These are phyloP conservation scores for Coreoperca whiteheadi DNA, from an alignment of 2,113 vertebrate species.

Conservation along the genomic window DNA sequence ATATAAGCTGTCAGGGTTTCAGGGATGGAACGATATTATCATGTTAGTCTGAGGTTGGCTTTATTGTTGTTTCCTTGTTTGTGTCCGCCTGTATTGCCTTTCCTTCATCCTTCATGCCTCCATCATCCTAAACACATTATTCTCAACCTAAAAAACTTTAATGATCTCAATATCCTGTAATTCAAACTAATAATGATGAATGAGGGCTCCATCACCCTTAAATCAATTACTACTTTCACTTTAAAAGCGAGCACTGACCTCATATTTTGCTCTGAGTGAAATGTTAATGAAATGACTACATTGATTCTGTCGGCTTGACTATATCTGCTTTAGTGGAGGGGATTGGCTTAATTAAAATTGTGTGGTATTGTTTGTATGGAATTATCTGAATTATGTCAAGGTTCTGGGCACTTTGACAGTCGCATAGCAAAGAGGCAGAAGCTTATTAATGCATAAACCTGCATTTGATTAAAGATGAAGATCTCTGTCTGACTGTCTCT, in stretches of 20 bases:
- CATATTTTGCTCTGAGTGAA: background rate
- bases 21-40: too few relatives aligned
- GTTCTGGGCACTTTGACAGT: background rate
- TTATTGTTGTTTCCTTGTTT: too few relatives aligned
- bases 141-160: background rate
- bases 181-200: constrained; percentile 1
- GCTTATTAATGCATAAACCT: background rate
- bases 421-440: background rate
- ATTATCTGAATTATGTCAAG: background rate
- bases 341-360: background rate
- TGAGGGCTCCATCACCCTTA: background rate
- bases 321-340: background rate
- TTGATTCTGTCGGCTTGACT: background rate
- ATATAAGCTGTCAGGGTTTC: too few relatives aligned
- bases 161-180: background rate
- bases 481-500: background rate
- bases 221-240: background rate
- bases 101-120: background rate
- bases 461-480: background rate
- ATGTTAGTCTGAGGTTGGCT: too few relatives aligned
- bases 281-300: background rate
- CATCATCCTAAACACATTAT: background rate
- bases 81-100: background rate
- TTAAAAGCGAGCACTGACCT: background rate
- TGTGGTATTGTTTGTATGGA: background rate